Evolutionary conservation across 2,797 vertebrate species (phyloP), one percentile per base, ranked within the genome.

Genomic region (Siniperca obscura): DNA sequence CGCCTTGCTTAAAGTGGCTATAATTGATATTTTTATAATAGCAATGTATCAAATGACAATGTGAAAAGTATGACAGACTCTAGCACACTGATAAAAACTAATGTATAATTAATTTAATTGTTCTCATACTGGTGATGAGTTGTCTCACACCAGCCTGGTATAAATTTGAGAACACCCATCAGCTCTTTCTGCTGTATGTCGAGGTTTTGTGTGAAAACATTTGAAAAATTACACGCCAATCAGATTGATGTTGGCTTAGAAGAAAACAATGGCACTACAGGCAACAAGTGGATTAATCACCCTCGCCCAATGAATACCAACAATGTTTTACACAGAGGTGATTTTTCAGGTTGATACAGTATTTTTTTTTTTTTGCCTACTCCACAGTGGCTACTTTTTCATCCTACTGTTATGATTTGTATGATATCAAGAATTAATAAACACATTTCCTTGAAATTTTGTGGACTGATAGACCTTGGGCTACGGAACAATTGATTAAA

Each of bases 271-370:
- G 50, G 60, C 75, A 64, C 67, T 25, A 50, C 57, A 75, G 66
- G 76, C 71, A 73, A 77, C 65, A 53, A 79, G 74, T 62, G 57
- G 66, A 84, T 77, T 78, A 62, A 82, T 82, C 60, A 61, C 62
- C 34, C 5, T 61, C 34, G 9, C 22, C 48, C 57, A 62, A n/a
- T 59, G 44, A 77, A 64, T 46, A 67, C 56, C 16, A 56, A 62
- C 66, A 12, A 66, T 71, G 38, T 74, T 55, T 75, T 46, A 55
- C 8, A 59, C 25, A 38, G 56, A 71, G 38, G 22, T 64, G 44
- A 52, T 70, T 59, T 81, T 70, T 74, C 42, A 48, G 62, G 10
- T 46, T 81, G 22, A 73, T 53, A 42, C 13, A 34, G 19, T 42
- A 14, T 40, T 65, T 34, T 25, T 71, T 68, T 68, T 19, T 40